Base-by-base conservation (phyloP, 2,797 vertebrate species). In the Telmatherina bonti region DNA sequence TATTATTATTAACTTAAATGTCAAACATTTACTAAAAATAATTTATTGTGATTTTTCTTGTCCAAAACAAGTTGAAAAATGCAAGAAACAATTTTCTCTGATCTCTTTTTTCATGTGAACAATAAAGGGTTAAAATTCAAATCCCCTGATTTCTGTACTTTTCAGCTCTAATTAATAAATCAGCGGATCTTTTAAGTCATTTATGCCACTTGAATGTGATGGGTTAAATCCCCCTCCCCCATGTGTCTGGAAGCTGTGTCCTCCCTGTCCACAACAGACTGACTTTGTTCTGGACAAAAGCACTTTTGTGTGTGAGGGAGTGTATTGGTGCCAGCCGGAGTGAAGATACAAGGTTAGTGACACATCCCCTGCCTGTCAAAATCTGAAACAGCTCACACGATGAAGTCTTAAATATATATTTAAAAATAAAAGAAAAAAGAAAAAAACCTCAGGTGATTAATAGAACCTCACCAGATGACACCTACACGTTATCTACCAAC, bases 321-420 rank as follows among this genome's bases (percentile, higher is more conserved):
- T 79, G 82, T 31, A 61, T 72, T 83, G 53, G 93, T 94, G 92
- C 90, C 93, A 92, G 92, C 87, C 93, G 86, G 84, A 70, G 91
- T 85, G 83, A 89, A 87, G 90, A 85, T 65, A 88, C 90, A 80
- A 89, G 83, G 86, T 87, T 84, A 81, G 76, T 78, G 71, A 79
- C 67, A 74, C 69, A 60, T 52, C 73, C 73, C 77, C 49, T 29
- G 61, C 24, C 43, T 41, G 45, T 24, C 22, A 74, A 82, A 76
- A 75, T 76, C 69, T 62, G 24, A 78, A 81, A 62, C 70, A 69
- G 43, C 66, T 76, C 15, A 38, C 29, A 63, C 72, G 26, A 74
- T 59, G 45, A 77, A 67, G 54, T 20, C 33, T 1, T n/a, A n/a
- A n/a, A n/a, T n/a, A n/a, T n/a, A n/a, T n/a, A n/a, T n/a, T n/a